A percentile compares a stretch with the other conserved stretches of the same genome.
These are phyloP conservation scores for Promerops cafer DNA, from an alignment of 2,113 vertebrate genomes.

Conservation along the genomic window DNA sequence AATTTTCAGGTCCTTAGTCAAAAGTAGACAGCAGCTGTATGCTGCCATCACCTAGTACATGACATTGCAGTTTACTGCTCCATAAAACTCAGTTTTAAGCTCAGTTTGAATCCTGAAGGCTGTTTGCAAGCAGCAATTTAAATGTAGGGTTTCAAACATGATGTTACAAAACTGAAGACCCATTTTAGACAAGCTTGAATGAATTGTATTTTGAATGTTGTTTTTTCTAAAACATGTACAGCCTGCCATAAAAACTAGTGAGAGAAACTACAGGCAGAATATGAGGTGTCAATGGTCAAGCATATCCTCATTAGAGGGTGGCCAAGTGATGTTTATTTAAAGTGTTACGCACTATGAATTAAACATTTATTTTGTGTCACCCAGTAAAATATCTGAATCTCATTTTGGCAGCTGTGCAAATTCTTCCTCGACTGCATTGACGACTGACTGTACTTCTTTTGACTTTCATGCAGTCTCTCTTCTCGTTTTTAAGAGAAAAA, in stretches of 20 bases:
- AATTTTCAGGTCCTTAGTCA: not conserved
- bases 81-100: not conserved
- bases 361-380: constrained; percentile 46
- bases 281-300: constrained; percentile 25
- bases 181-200: not conserved
- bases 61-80: not conserved
- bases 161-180: not conserved
- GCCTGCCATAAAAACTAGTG: not conserved
- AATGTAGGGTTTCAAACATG: not conserved
- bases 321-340: constrained; percentile 34
- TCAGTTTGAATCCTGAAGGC: not conserved
- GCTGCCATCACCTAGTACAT: not conserved
- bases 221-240: not conserved
- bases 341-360: constrained; percentile 16
- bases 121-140: not conserved
- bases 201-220: not conserved
- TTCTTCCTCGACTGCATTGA: not conserved
- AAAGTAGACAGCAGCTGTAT: not conserved
- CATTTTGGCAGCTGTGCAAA: constrained; percentile 38
- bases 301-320: constrained; percentile 22
- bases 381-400: constrained; percentile 40
- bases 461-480: not conserved
- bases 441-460: not conserved
- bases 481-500: not conserved
- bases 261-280: constrained; percentile 1